phyloP scores from a whole-genome alignment of 2,797 vertebrate species.

The Muscicapa comitata region DNA sequence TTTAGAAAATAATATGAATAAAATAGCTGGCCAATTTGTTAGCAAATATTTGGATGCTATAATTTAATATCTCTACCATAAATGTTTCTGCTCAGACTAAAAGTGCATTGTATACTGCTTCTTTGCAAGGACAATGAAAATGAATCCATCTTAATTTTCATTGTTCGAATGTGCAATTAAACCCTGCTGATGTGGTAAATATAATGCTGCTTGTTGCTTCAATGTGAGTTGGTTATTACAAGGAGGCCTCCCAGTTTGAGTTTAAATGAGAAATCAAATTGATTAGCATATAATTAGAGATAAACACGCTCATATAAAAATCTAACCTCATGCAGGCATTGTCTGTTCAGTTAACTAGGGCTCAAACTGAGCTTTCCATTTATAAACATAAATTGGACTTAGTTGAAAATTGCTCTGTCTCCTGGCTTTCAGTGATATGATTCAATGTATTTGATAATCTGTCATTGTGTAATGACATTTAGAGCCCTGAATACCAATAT shows the following conservation, averaged over 20 bases:
- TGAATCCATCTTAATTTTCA: slow-evolving; percentile 51
- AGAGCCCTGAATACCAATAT: slow-evolving; percentile 20
- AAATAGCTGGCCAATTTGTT: slow-evolving; percentile 10
- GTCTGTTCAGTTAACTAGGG: slow-evolving; percentile 45
- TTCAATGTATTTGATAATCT: slow-evolving; percentile 34
- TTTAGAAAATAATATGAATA: slow-evolving; percentile 22
- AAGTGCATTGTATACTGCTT: slow-evolving; percentile 6
- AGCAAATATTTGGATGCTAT: slow-evolving; percentile 56
- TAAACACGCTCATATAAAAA: slow-evolving; percentile 49
- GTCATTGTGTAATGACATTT: slow-evolving; percentile 57
- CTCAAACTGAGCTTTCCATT: slow-evolving; percentile 57
- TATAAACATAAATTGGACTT: slow-evolving; percentile 60
- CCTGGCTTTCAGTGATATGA: slow-evolving; percentile 44
- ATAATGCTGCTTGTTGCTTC: slow-evolving; percentile 37
- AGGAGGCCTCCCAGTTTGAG: background rate
- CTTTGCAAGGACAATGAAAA: slow-evolving; percentile 37
- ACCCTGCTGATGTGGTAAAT: slow-evolving; percentile 40
- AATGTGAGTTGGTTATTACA: slow-evolving; percentile 25
- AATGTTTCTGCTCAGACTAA: slow-evolving; percentile 39
- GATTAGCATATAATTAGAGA: slow-evolving; percentile 70
- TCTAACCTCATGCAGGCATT: slow-evolving; percentile 50
- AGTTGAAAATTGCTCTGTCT: slow-evolving; percentile 54
- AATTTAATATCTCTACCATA: slow-evolving; percentile 58
- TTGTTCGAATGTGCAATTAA: slow-evolving; percentile 61
- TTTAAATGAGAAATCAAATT: slow-evolving; percentile 67